Evolutionary conservation across 1,140 invertebrate genomes (phyloP), one percentile per base, ranked within the genome.

Genomic region (Monomorium pharaonis): DNA sequence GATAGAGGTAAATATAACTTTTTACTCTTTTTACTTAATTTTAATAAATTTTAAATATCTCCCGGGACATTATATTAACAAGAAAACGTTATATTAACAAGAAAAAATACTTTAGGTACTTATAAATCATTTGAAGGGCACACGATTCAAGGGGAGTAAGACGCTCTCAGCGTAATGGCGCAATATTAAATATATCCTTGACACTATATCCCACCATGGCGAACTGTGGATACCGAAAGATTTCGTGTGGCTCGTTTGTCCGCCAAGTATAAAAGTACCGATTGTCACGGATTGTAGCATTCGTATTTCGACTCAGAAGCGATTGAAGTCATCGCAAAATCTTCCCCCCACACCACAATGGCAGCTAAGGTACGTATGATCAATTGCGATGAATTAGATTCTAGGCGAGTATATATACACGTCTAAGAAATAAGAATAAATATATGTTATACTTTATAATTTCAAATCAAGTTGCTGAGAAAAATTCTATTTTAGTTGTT

Each of bases 401-500:
- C 18, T 60, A 5, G n/a, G 33, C 10, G 9, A 72, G 1, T 24
- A 56, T 44, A n/a, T 1, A 1, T n/a, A n/a, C 30, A 77, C 7
- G 0, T 33, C 54, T 27, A 21, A 3, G 2, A 30, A 30, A 74
- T 27, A 21, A 3, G 2, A 30, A 30, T 30, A 63, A 65, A 65
- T 49, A 2, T 67, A 6, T 1, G 14, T n/a, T 18, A n/a, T n/a
- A n/a, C n/a, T 0, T 63, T 42, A 16, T 65, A n/a, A 33, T 67
- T 44, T 44, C 7, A 30, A 60, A 12, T 67, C 1, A n/a, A n/a
- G 9, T 33, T 24, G 30, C 3, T 37, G 14, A 10, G n/a, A 10
- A n/a, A 14, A n/a, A 3, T 87, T 91, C 69, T 85, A 10, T 96
- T 33, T 90, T 91, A 96, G 96, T 70, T 96, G 63, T 84, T 95